phyloP scores from a whole-genome alignment of 1,140 invertebrate species.

The Paracyclopina nana region DNA sequence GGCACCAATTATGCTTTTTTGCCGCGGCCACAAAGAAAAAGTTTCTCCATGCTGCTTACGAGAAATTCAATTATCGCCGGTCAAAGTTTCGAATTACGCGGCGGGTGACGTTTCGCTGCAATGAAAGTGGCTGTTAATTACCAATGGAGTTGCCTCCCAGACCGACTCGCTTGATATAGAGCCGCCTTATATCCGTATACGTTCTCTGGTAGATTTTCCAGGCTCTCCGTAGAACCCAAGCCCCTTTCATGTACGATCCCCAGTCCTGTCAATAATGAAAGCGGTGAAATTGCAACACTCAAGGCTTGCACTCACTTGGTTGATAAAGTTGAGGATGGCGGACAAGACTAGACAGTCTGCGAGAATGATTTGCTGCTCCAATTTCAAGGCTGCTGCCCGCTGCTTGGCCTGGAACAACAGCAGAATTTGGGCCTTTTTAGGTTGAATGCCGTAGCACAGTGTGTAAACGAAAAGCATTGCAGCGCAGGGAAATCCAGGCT shows the following conservation, averaged over 20 bases:
- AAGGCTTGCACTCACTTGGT: too few relatives aligned
- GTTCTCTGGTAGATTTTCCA: constrained; percentile 50
- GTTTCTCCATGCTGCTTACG: too few relatives aligned
- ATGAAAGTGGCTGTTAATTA: too few relatives aligned
- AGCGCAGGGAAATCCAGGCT: neutral
- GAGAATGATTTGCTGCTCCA: constrained; percentile 44
- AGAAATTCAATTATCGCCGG: too few relatives aligned
- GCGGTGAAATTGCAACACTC: too few relatives aligned
- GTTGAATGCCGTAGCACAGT: neutral
- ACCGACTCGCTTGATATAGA: constrained; percentile 28
- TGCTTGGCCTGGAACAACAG: neutral
- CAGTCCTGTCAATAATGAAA: too few relatives aligned
- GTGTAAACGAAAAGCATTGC: neutral
- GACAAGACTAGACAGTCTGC: constrained; percentile 44
- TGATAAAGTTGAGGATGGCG: constrained; percentile 39
- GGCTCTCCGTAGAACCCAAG: constrained; percentile 46
- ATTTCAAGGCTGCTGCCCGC: constrained; percentile 6
- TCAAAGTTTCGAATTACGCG: too few relatives aligned
- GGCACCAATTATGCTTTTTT: too few relatives aligned
- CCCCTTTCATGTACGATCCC: constrained; percentile 43
- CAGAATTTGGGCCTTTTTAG: neutral
- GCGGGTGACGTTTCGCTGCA: too few relatives aligned
- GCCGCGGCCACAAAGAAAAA: too few relatives aligned
- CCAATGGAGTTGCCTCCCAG: constrained; percentile 22
- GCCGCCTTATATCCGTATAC: constrained; percentile 35